Base-by-base conservation (phyloP, 2,888 invertebrate genomes). In the Andrena haemorrhoa region DNA sequence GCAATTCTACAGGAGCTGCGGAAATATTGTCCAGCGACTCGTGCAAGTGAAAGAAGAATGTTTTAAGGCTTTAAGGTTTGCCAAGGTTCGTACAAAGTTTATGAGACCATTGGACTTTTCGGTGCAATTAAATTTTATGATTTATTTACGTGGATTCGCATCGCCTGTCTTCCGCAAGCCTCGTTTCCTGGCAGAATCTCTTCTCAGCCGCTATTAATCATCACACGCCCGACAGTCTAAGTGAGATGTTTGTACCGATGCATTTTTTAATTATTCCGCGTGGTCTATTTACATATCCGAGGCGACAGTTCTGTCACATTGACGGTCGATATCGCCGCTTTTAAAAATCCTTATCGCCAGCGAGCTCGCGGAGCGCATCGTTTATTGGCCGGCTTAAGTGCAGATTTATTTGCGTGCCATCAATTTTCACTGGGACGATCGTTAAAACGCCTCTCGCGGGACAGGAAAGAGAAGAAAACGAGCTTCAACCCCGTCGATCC, bases 381-480 rank as follows among this genome's bases (percentile, higher is more conserved):
- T 61, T 61, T 33, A 61, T 35, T 35, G 61, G 33, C 35, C 2
- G 33, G 2, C 29, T 74, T 41, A 5, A 31, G 41, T 31, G 41
- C 35, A 60, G 58, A 51, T 51, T n/a, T 51, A n/a, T 26, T n/a
- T 0, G 23, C 4, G 41, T 33, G 47, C 63, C 75, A 79, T 79
- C 75, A 79, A 76, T 79, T 79, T 79, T 66, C 78, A 20, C 41
- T 31, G 20, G 51, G 20, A 16, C 60, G 66, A 68, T 68, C 68
- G 75, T 75, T 78, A 61, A 77, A 61, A 66, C 66, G 53, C 29
- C 12, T 23, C 47, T 10, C n/a, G 33, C 26, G 31, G 23, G 2
- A n/a, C 7, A 29, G 31, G 8, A 58, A 16, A 7, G 26, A 10
- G 7, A 49, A 53, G 41, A 23, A 47, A 41, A 64, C 4, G 49